phyloP scores from a whole-genome alignment of 2,113 vertebrate genomes.

The Sinocyclocheilus grahami region DNA sequence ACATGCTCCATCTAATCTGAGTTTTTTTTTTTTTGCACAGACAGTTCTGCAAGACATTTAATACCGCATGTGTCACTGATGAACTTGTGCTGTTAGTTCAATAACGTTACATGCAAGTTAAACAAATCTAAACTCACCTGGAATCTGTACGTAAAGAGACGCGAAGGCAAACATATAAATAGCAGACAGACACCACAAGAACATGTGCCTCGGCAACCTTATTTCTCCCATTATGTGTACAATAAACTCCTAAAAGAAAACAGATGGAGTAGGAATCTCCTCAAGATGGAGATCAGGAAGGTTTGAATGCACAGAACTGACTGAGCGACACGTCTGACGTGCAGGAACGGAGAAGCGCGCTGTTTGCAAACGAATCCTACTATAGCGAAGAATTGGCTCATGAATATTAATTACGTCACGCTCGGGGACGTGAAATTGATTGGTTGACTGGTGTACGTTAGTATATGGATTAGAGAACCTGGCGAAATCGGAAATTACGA shows the following conservation, averaged over 20 bases:
- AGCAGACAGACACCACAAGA: constrained; percentile 83
- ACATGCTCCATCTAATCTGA: neutral
- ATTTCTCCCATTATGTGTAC: constrained; percentile 65
- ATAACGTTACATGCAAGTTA: neutral
- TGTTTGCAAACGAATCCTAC: neutral
- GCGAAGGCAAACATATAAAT: constrained; percentile 83
- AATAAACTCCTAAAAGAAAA: neutral
- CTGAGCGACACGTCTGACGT: constrained; percentile 12
- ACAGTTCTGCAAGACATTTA: neutral
- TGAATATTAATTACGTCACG: neutral
- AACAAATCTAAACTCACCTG: constrained; percentile 73
- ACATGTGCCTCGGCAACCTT: constrained; percentile 69
- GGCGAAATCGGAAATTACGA: neutral
- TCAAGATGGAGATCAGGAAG: constrained; percentile 12
- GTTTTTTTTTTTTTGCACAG: neutral
- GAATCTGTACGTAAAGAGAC: constrained; percentile 86
- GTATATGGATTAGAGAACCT: neutral
- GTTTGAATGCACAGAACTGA: neutral
- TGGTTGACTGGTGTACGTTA: neutral
- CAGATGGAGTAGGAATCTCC: neutral
- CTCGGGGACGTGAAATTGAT: neutral
- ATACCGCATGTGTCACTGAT: neutral
- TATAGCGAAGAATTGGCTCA: neutral
- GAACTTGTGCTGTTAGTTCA: neutral
- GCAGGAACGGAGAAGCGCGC: neutral